Conservation (phyloP, 2,797 vertebrate species). For the Lerista edwardsae region DNA sequence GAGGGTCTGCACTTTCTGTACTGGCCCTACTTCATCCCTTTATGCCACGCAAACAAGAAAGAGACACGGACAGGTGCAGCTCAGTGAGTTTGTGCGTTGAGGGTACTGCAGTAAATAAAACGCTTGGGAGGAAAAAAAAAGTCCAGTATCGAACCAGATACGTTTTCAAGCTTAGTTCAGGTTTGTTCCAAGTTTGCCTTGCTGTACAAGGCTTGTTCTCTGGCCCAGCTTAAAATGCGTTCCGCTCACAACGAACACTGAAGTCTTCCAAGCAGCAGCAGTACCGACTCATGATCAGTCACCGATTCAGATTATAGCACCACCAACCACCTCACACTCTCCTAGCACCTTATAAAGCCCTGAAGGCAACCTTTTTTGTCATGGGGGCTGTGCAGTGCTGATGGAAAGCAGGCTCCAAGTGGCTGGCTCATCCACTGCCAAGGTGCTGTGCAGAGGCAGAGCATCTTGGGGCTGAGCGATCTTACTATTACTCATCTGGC, state of each 20-base stretch:
- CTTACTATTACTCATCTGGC: conserved; percentile 19
- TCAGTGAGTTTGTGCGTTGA: background rate
- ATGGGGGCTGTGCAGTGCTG: background rate
- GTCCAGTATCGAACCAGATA: background rate
- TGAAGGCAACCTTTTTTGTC: background rate
- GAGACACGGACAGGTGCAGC: background rate
- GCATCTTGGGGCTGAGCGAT: background rate
- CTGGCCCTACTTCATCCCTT: background rate
- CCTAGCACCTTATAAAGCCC: conserved; percentile 21
- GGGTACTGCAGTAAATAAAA: background rate
- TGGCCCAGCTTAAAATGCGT: background rate
- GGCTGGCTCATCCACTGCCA: background rate
- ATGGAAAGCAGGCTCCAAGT: conserved; percentile 17
- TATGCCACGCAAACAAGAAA: background rate
- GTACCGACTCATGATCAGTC: background rate
- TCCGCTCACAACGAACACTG: background rate
- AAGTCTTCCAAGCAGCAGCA: background rate
- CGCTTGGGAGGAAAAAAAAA: background rate
- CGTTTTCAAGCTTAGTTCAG: background rate
- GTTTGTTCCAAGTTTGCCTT: background rate
- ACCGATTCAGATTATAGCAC: background rate
- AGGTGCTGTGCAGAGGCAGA: background rate
- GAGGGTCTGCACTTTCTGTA: no score
- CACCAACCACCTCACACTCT: background rate
- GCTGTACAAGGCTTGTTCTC: background rate